Conservation (phyloP, 2,113 vertebrate genomes). For the Herpetotheres cachinnans region DNA sequence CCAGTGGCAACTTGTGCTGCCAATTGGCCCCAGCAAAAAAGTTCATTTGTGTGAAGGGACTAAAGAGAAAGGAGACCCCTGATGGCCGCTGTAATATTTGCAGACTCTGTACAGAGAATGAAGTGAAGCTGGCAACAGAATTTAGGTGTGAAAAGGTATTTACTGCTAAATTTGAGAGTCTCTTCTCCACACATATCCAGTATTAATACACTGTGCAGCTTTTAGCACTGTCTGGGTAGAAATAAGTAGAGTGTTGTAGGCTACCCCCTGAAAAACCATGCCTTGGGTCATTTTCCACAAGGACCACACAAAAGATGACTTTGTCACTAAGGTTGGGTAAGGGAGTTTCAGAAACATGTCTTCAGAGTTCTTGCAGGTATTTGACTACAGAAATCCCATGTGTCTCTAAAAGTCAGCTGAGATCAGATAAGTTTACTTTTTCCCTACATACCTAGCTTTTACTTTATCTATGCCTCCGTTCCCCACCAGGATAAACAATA, state of each 20-base stretch:
- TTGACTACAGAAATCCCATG: background rate
- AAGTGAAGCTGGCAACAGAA: background rate
- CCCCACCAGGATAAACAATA: background rate
- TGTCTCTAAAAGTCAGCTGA: background rate
- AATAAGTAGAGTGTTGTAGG: background rate
- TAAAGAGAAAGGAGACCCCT: slow-evolving; percentile 70
- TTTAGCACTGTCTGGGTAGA: background rate
- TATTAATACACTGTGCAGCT: background rate
- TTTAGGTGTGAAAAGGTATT: background rate
- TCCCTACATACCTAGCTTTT: background rate
- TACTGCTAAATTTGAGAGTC: background rate
- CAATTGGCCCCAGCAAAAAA: background rate
- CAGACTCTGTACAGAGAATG: background rate
- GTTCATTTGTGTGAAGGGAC: background rate
- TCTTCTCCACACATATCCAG: background rate
- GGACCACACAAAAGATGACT: background rate
- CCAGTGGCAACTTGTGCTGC: background rate
- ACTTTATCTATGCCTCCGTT: background rate
- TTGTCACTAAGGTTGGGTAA: background rate
- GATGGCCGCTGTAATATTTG: slow-evolving; percentile 26
- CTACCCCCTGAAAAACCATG: background rate
- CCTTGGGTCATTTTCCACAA: background rate
- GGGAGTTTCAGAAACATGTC: background rate
- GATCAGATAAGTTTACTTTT: background rate
- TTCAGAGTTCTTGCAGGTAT: background rate